Conservation (phyloP, 2,797 vertebrate species). For the Pogoniulus pusillus region DNA sequence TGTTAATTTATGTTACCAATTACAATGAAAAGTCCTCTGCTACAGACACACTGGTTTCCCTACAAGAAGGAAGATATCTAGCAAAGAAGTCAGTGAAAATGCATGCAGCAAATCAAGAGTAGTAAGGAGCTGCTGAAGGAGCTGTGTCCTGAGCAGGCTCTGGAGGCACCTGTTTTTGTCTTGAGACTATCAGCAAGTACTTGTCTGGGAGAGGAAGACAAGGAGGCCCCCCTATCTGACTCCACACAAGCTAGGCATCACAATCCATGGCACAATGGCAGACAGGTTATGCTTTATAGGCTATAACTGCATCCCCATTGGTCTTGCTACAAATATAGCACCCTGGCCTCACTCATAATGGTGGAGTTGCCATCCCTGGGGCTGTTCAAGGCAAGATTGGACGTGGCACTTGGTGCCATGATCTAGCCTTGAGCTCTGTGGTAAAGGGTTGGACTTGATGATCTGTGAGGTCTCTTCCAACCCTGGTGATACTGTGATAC, state of each 20-base stretch:
- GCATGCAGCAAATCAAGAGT: not conserved
- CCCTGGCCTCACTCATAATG: accelerated
- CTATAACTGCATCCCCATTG: not conserved
- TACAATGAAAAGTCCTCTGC: not conserved
- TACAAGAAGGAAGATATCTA: not conserved
- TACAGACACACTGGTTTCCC: not conserved
- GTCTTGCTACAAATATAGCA: not conserved
- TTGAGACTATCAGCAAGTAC: not conserved
- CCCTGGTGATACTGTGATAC: too few species aligned
- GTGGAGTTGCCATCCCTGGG: too few species aligned
- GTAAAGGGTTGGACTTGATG: too few species aligned
- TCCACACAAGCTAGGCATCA: not conserved
- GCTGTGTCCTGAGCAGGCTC: not conserved
- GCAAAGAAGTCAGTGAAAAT: not conserved
- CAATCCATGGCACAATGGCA: not conserved
- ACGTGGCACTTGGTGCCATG: too few species aligned
- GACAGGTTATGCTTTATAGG: not conserved
- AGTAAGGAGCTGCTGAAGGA: not conserved
- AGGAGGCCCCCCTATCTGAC: not conserved
- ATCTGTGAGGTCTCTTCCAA: too few species aligned
- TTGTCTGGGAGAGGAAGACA: not conserved
- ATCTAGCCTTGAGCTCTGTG: too few species aligned
- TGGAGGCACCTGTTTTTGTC: not conserved
- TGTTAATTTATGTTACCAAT: not conserved
- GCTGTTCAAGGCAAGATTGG: too few species aligned